Evolutionary conservation across 2,797 vertebrate genomes (phyloP).

Genomic region (Eleutherodactylus coqui): DNA sequence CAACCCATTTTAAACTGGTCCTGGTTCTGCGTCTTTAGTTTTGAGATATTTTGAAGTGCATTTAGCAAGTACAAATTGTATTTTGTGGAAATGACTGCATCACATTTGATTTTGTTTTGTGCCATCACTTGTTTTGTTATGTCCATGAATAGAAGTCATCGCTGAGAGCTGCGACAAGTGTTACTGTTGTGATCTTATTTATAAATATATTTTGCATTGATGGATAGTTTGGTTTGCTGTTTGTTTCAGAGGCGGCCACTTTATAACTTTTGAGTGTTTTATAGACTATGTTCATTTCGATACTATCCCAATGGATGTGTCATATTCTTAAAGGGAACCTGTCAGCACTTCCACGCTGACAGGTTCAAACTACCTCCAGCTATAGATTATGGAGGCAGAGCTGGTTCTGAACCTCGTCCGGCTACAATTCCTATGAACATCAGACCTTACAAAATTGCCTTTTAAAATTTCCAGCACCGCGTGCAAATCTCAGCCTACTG

Average conservation of each 20-base stretch:
- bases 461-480: too few relatives aligned
- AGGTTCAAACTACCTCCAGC: too few relatives aligned
- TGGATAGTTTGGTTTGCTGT: neutral
- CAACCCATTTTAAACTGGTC: neutral
- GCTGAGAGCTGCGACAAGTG: neutral
- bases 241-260: neutral
- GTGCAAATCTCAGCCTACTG: too few relatives aligned
- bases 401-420: too few relatives aligned
- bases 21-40: neutral
- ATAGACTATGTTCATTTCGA: neutral
- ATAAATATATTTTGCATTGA: constrained; percentile 12
- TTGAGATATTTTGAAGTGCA: neutral
- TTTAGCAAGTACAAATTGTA: neutral
- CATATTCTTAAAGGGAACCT: too few relatives aligned
- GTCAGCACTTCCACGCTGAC: too few relatives aligned
- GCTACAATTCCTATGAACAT: too few relatives aligned
- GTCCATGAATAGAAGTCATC: neutral
- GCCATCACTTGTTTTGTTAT: neutral
- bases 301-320: too few relatives aligned
- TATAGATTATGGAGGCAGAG: too few relatives aligned
- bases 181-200: neutral
- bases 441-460: too few relatives aligned
- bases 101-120: neutral
- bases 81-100: neutral
- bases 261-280: neutral